phyloP scores from a whole-genome alignment of 2,797 vertebrate genomes.

The Scarus forsteni region DNA sequence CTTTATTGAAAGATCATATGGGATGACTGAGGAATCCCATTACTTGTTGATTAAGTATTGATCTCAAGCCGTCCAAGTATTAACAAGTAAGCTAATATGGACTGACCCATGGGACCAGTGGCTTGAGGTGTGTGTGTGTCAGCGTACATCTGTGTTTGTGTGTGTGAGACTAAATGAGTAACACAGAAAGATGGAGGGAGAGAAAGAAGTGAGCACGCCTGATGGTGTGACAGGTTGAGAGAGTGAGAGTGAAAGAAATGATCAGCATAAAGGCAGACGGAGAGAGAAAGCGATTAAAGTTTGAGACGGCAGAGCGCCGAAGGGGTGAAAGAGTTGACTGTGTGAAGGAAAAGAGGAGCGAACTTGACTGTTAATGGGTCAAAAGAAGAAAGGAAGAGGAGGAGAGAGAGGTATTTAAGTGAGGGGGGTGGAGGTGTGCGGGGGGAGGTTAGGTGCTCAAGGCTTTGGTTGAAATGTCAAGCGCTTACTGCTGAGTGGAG shows the following conservation, averaged over 20 bases:
- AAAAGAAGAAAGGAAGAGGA: slow-evolving; percentile 42
- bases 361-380: slow-evolving; percentile 45
- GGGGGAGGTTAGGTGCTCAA: slow-evolving; percentile 82
- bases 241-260: slow-evolving; percentile 59
- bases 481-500: slow-evolving; percentile 88
- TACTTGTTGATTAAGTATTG: slow-evolving; percentile 99
- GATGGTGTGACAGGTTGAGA: slow-evolving; percentile 61
- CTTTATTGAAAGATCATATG: slow-evolving; percentile 99
- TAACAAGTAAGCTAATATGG: slow-evolving; percentile 99
- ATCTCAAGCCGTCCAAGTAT: slow-evolving; percentile 94
- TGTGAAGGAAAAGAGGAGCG: slow-evolving; percentile 34
- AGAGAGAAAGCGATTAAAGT: slow-evolving; percentile 62
- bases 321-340: slow-evolving; percentile 41
- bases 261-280: slow-evolving; percentile 65
- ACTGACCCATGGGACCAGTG: slow-evolving; percentile 97
- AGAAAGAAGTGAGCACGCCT: slow-evolving; percentile 66
- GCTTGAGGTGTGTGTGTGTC: slow-evolving; percentile 76
- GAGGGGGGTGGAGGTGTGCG: not conserved
- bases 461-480: slow-evolving; percentile 98
- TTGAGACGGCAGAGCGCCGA: slow-evolving; percentile 38
- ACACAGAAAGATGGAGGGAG: slow-evolving; percentile 33
- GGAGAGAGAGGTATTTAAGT: slow-evolving; percentile 42
- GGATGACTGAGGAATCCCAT: slow-evolving; percentile 99
- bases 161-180: slow-evolving; percentile 60
- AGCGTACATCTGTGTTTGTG: slow-evolving; percentile 59